Evolutionary conservation across 2,888 invertebrate species (phyloP).

Genomic region (Dilophus febrilis): DNA sequence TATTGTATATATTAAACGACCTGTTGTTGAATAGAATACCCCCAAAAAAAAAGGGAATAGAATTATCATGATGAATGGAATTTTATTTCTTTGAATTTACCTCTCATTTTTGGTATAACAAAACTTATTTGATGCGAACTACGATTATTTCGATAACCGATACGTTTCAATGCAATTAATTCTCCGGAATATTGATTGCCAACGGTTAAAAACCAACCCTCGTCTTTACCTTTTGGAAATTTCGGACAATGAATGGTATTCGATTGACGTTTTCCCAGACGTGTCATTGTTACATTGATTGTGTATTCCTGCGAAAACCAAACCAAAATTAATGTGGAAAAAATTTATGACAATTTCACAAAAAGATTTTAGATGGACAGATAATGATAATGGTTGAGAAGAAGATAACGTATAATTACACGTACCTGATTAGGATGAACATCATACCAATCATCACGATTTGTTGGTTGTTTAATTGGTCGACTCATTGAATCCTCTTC

Average conservation of each 20-base stretch:
- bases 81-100: too few relatives aligned
- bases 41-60: too few relatives aligned
- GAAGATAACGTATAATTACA: not conserved
- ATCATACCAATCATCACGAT: constrained; percentile 35
- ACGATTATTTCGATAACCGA: constrained; percentile 35
- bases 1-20: constrained; percentile 58
- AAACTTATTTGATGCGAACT: constrained; percentile 40
- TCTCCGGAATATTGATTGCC: constrained; percentile 55
- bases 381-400: not conserved
- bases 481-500: constrained; percentile 17
- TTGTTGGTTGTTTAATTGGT: constrained; percentile 25
- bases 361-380: not conserved
- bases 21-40: too few relatives aligned
- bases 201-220: constrained; percentile 85
- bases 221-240: constrained; percentile 86
- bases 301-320: constrained; percentile 42
- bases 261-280: constrained; percentile 36
- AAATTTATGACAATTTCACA: not conserved
- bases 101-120: constrained; percentile 35
- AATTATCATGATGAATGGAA: too few relatives aligned
- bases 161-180: constrained; percentile 65
- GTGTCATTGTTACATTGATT: constrained; percentile 37
- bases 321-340: not conserved
- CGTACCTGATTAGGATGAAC: constrained; percentile 46
- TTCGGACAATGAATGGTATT: constrained; percentile 62